Base-by-base conservation (phyloP, 2,888 invertebrate species). In the Chrysolina americana region DNA sequence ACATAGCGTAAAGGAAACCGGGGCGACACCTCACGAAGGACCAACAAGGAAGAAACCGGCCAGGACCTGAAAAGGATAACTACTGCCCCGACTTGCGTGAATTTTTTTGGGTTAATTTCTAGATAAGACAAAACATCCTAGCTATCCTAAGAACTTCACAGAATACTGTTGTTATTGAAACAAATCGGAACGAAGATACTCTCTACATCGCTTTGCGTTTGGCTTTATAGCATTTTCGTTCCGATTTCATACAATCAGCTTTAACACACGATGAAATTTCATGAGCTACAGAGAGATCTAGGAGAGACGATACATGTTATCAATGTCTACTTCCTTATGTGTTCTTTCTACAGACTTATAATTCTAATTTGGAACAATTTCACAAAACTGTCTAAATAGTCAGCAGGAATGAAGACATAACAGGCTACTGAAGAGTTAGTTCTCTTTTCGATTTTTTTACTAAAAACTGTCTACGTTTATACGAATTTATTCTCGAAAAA, bases 51-150 rank as follows among this genome's bases (percentile, higher is more conserved):
- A 84, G 85, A 81, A 81, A 83, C 82, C 85, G 83, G 83, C 83
- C 83, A 83, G 84, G 84, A 88, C 87, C 87, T 88, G 87, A 86
- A 88, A 88, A 86, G 84, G 84, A 86, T 83, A 84, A 87, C 87
- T 87, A 87, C 86, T 87, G 86, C 87, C 87, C 86, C 86, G 86
- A 86, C 84, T 85, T 85, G 83, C 83, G 80, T 83, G 83, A 81
- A 81, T 83, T 77, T 81, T 80, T 72, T 80, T 78, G 70, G 68
- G 71, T 76, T 76, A 79, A 68, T 63, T 17, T 68, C 72, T 63
- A 72, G 19, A 50, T 41, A 63, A 71, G 59, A 19, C 59, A 53
- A 53, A 36, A 65, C 21, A 53, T 62, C 74, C 74, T 74, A 75
- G 28, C 75, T 75, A 75, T 73, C 76, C 77, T 75, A 78, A 68